Base-by-base conservation (phyloP, 2,113 vertebrate species). In the Balaenoptera acutorostrata region DNA sequence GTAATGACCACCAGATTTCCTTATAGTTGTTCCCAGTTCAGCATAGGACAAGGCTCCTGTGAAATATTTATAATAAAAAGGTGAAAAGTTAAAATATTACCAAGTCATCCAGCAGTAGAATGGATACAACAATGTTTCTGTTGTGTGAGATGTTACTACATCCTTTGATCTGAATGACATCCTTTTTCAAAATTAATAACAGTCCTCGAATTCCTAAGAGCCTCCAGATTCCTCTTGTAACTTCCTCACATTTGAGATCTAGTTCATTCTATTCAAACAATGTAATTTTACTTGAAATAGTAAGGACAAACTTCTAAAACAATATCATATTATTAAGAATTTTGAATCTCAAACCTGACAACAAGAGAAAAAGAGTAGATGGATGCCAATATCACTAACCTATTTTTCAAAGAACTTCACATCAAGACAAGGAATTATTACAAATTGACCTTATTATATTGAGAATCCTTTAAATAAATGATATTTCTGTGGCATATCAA, bases 1-100 rank as follows among this genome's bases (percentile, higher is more conserved):
- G 81, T 99, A 99, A 97, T 99, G 99, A 57, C 99, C 99, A 1
- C 99, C 99, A 63, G 99, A 99, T 98, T 99, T 99, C 98, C 99
- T 99, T 95, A 99, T 99, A 95, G 98, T 99, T 1, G 99, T 99
- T 88, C 99, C 99, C 94, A 99, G 95, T 85, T 99, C 99, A 90
- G 99, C 99, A 61, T 99, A 99, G 94, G 98, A 99, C 94, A 99
- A 98, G 29, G 99, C 99, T 98, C 99, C 99, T 99, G 95, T 96
- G 61, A 94, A 94, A 98, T 59, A 78, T 74, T 90, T 71, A 75
- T 23, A 59, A 85, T 21, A 84, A 90, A 81, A 84, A 92, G 33
- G 25, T n/a, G 87, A 10, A 49, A 23, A 84, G 85, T 83, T 87
- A 95, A 84, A 31, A 84, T 36, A 55, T 15, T 14, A 80, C 44